A percentile compares a stretch with the other conserved stretches of the same genome.
phyloP scores from a whole-genome alignment of 2,797 vertebrate genomes.

The Parauchenoglanis ngamensis region DNA sequence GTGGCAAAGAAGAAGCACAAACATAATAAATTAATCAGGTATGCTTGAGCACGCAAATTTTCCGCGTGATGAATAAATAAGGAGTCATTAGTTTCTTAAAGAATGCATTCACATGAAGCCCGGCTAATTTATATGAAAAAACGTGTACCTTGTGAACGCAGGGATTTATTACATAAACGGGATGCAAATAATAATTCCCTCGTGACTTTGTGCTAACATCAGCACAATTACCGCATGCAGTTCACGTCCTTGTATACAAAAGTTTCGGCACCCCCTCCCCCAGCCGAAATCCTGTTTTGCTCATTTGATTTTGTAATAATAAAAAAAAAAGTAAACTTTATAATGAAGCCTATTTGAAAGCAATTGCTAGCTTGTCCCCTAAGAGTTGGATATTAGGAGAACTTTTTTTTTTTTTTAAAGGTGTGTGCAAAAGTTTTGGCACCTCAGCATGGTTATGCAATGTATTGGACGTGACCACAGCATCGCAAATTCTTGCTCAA shows the following conservation, averaged over 20 bases:
- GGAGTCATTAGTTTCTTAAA: conserved; percentile 65
- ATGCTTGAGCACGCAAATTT: conserved; percentile 60
- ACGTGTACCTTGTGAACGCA: conserved; percentile 35
- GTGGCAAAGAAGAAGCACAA: conserved; percentile 33
- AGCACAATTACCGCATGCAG: conserved; percentile 4
- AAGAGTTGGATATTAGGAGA: neutral
- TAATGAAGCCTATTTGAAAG: neutral
- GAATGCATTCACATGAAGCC: conserved; percentile 54
- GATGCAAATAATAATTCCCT: conserved; percentile 37
- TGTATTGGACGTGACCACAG: neutral
- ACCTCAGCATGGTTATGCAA: neutral
- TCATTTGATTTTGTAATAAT: neutral
- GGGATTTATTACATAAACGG: conserved; percentile 35
- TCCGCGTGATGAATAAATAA: conserved; percentile 70
- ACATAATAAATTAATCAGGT: conserved; percentile 68
- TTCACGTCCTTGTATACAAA: neutral
- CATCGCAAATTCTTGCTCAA: neutral
- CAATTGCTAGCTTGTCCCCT: neutral
- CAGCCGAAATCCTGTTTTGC: neutral
- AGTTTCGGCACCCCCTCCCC: neutral
- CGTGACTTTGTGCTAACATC: conserved; percentile 25
- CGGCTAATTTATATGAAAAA: conserved; percentile 53
- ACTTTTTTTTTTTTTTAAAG: neutral
- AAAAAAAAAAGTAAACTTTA: neutral
- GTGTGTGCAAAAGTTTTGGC: neutral